Base-by-base conservation (phyloP, 2,113 vertebrate genomes). In the Furnarius figulus region DNA sequence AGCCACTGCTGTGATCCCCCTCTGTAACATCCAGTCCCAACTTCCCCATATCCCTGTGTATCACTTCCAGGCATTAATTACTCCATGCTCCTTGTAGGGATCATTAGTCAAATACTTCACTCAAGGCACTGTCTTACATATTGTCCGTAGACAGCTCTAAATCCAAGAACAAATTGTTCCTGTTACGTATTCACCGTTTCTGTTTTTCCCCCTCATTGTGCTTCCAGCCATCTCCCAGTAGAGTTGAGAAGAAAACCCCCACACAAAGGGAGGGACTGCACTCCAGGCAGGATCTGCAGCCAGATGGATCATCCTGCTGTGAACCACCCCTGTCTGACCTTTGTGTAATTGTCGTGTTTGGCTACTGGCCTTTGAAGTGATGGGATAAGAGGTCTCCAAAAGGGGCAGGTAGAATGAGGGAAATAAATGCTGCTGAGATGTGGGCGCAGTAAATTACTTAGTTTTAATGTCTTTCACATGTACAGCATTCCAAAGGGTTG, bases 81-180 rank as follows among this genome's bases (percentile, higher is more conserved):
- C 23, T 22, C 72, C 42, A 23, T 71, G 10, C 3, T 93, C 61
- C 44, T 93, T 50, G 35, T 15, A 90, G 68, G 52, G 40, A 49
- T 92, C 61, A 12, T 91, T 75, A 81, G 39, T 75, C 53, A 83
- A 85, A 58, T 55, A 58, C 35, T 76, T 91, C 35, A 28, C 67
- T 78, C 75, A 33, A 91, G 88, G 58, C 42, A 10, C 76, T 52
- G 61, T 22, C 68, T 78, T 86, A 61, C 56, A 7, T 49, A 37
- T 46, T 86, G 82, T 89, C 83, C 7, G 4, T 44, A 63, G 75
- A 80, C 75, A 63, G 58, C 76, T 89, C 83, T 67, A 77, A 94
- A 87, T 95, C 83, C 93, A 94, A 95, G 96, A 95, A 96, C 96
- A 94, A 93, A 56, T 68, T 84, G 96, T 96, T 96, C 93, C 73